Evolutionary conservation across 2,113 vertebrate genomes (phyloP), one percentile per base, ranked within the genome.

Genomic region (Platichthys stellatus): DNA sequence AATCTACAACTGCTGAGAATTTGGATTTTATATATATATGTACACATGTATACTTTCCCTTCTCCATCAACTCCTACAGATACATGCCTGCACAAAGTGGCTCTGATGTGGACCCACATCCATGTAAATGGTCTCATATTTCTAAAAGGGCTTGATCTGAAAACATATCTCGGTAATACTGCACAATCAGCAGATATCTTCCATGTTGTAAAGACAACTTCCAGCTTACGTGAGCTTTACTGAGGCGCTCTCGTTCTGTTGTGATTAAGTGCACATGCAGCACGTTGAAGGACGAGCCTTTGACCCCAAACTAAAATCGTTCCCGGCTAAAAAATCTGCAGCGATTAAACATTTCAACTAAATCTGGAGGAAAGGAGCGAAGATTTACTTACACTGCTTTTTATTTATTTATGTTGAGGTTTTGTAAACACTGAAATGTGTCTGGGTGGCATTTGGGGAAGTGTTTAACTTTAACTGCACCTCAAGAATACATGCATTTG

Each of bases 1-100:
- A 7, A 72, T 75, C 64, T 58, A 53, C 5, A 82, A 65, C 62
- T 82, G 49, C 28, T 64, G 62, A 35, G 7, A 58, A 68, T 74
- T 73, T 57, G 66, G 53, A 74, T 62, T 47, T 69, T 59, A 2
- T 43, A 43, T 59, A 2, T 43, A 43, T 40, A 40, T 40, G 10
- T 40, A 10, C 2, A 40, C 12, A 43, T 12, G 2, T 43, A 13
- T 12, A 43, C 11, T 43, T 12, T 66, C 43, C 31, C 12, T 79
- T 15, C 17, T 45, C n/a, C 15, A 58, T 24, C 14, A 63, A 23
- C 45, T 51, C 24, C 59, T 0, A n/a, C 49, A 71, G 35, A 38
- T 4, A 5, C 20, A 11, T 17, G 13, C 45, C 13, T 49, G 31
- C 31, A 31, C 31, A 31, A 31, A 31, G 31, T 31, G 31, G 6